A percentile compares a stretch with the other conserved stretches of the same genome.
These are phyloP conservation scores for Pantherophis vulpinus DNA, from an alignment of 2,797 vertebrate species.

Conservation along the genomic window DNA sequence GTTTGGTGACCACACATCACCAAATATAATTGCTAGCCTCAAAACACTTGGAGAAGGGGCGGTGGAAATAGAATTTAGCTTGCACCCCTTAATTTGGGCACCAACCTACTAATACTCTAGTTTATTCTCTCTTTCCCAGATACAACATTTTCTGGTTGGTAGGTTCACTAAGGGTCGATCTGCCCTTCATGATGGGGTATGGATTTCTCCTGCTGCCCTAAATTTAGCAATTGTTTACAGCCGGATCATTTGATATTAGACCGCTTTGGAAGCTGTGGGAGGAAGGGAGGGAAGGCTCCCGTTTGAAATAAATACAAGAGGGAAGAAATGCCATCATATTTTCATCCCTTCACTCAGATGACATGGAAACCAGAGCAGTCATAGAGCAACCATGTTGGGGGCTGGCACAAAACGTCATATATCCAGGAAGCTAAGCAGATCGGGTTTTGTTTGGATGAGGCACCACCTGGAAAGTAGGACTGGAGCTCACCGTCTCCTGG, in stretches of 20 bases:
- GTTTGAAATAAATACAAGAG: neutral
- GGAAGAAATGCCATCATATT: neutral
- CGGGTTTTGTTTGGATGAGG: neutral
- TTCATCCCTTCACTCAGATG: neutral
- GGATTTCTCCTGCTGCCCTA: conserved; percentile 7
- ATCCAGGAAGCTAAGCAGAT: neutral
- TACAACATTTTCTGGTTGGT: neutral
- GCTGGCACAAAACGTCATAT: neutral
- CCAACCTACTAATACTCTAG: neutral
- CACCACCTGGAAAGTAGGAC: neutral
- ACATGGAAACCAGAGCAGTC: neutral
- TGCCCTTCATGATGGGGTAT: neutral
- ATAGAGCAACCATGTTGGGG: neutral
- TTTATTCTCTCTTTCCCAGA: neutral
- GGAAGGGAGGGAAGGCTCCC: neutral
- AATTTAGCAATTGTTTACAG: conserved; percentile 31
- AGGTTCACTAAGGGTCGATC: neutral
- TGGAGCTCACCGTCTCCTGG: neutral
- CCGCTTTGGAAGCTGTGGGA: neutral
- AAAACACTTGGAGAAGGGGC: neutral
- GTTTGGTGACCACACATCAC: neutral
- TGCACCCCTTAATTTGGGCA: neutral
- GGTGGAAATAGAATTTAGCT: neutral
- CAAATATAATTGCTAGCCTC: neutral
- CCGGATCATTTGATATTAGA: conserved; percentile 1